Conservation (phyloP, 2,113 vertebrate species). For the Chrysemys picta region DNA sequence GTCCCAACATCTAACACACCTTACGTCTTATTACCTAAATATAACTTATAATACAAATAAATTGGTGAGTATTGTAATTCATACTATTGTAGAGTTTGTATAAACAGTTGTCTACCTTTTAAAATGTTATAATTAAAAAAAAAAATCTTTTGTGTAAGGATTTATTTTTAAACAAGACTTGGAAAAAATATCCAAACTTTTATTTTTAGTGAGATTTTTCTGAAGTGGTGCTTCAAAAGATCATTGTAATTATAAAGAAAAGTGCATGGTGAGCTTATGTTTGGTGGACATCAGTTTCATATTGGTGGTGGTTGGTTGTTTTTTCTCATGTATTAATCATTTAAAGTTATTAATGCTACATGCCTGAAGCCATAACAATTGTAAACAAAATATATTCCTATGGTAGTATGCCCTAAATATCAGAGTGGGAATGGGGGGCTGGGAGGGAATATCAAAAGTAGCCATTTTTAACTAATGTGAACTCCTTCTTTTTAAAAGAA, state of each 20-base stretch:
- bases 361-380: slow-evolving; percentile 1
- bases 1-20: not conserved
- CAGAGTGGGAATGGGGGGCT: not conserved
- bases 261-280: not conserved
- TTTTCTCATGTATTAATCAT: no score
- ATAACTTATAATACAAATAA: not conserved
- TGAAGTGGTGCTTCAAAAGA: not conserved
- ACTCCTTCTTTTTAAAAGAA: not conserved
- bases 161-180: not conserved
- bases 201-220: not conserved
- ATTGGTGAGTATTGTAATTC: not conserved
- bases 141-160: not conserved
- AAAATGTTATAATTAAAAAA: not conserved
- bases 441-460: not conserved
- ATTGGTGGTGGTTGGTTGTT: not conserved
- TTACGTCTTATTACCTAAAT: not conserved
- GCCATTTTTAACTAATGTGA: not conserved
- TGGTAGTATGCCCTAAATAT: not conserved
- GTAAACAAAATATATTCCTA: not conserved
- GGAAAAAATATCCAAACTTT: not conserved
- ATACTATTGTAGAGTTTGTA: not conserved
- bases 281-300: not conserved
- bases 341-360: not conserved
- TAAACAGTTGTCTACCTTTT: not conserved
- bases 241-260: not conserved